Evolutionary conservation across 2,113 vertebrate genomes (phyloP).

Genomic region (Esox niger): DNA sequence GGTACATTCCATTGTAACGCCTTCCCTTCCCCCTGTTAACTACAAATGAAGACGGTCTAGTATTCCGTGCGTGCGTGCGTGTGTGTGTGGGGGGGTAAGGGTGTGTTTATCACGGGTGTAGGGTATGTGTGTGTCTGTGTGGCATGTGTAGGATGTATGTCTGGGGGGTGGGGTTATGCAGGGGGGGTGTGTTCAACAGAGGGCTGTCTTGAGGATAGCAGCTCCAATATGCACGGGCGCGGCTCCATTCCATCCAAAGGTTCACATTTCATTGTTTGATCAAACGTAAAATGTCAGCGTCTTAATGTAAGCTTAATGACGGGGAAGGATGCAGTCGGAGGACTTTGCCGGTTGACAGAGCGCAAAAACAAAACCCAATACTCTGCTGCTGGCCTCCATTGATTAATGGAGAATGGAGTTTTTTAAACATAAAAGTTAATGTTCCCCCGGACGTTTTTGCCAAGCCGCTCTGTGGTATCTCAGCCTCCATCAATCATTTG

Average conservation of each 20-base stretch:
- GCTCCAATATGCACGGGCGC: neutral
- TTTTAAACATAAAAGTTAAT: slow-evolving; percentile 4
- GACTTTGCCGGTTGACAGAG: slow-evolving; percentile 4
- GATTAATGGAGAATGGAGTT: slow-evolving; percentile 20
- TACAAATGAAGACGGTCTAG: too few species aligned
- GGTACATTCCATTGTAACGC: neutral
- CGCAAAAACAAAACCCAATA: slow-evolving; percentile 14
- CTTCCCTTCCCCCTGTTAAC: too few species aligned
- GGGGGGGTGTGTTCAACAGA: neutral
- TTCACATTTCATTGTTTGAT: slow-evolving; percentile 32
- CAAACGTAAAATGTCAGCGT: slow-evolving; percentile 17
- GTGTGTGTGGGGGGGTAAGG: too few species aligned
- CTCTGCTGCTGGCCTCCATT: slow-evolving; percentile 8
- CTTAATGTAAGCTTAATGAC: slow-evolving; percentile 21
- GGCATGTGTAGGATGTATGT: neutral
- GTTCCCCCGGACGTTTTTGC: slow-evolving; percentile 15
- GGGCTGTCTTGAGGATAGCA: slow-evolving; percentile 32
- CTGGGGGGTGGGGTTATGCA: too few species aligned
- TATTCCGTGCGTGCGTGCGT: too few species aligned
- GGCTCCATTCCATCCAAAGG: slow-evolving; percentile 2
- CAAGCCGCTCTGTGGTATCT: slow-evolving; percentile 28
- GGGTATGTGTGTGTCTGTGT: too few species aligned
- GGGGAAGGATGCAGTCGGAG: slow-evolving; percentile 5
- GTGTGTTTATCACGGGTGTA: too few species aligned
- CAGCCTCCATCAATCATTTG: slow-evolving; percentile 12